Evolutionary conservation across 2,888 invertebrate species (phyloP), one percentile per base, ranked within the genome.

Genomic region (Tetrapedia diversipes): DNA sequence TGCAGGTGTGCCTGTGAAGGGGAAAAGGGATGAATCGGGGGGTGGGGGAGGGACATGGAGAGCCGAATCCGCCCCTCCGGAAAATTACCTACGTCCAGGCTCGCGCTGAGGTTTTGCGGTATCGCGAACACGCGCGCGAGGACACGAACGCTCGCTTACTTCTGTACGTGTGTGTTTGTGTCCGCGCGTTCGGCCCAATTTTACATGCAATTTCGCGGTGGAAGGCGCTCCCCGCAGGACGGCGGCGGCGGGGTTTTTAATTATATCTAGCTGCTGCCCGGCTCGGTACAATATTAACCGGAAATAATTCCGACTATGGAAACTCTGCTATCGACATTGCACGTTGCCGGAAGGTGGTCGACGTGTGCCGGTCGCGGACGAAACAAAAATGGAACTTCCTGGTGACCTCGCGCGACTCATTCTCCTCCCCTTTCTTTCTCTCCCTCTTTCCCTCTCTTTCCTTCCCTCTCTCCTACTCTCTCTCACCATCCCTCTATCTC

Each of bases 181-280:
- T n/a, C n/a, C n/a, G 74, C 72, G 61, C 49, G 75, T 70, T 79
- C 83, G 74, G 81, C 77, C 79, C 83, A 85, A 85, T 84, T 82
- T 85, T 86, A 84, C 82, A 80, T 86, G 86, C 84, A 86, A 86
- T 86, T 86, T 85, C 82, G 78, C 70, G 81, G 77, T 69, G 77
- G 79, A 56, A 74, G 71, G 67, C 68, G 65, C 64, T 49, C 67
- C 68, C 65, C 70, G 53, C 71, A 66, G 75, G 51, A 75, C 51
- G 72, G 60, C 77, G 63, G 66, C 51, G 72, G 60, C 77, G 63
- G 66, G 71, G 57, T 84, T 85, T 86, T 84, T 85, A 85, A 85
- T 85, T 82, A 85, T 82, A 84, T 79, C 82, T 80, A 84, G 70
- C 77, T 71, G 77, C 72, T 66, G 49, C 66, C 67, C 39, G 63